Evolutionary conservation across 2,888 invertebrate genomes (phyloP), one percentile per base, ranked within the genome.

Genomic region (Nemotelus pantherinus): DNA sequence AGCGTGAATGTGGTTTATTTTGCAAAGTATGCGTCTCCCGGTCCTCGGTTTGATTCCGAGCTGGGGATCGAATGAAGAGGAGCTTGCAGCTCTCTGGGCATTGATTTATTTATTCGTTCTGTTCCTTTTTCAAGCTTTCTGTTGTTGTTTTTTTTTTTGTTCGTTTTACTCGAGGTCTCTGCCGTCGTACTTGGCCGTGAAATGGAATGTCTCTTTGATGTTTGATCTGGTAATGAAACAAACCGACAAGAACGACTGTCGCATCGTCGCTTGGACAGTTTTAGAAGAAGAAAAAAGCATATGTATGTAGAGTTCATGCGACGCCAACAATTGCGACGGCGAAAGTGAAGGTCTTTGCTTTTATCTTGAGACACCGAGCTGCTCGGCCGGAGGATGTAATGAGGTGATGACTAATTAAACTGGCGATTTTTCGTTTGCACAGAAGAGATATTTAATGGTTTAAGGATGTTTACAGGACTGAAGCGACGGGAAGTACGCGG

Each of bases 381-480:
- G 70, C 55, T 70, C 70, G 70, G 41, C 44, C 55, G 53, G 70
- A 6, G 70, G 53, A 70, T 60, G 74, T 74, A 74, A 74, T 74
- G 74, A 74, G 74, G 63, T 74, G 74, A 74, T 74, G 74, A 74
- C 74, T 74, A 74, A 74, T 74, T 74, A 74, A 74, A 72, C 72
- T 48, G 63, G 53, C 70, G 53, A 70, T 70, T 25, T 63, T 63
- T 25, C 25, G 25, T 25, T 25, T 25, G 25, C 25, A 25, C 25
- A 25, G 25, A 25, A 25, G 25, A 25, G 25, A 25, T 25, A 25
- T 25, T 25, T 25, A 25, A 25, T 25, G 25, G 25, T 25, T 25
- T 25, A 25, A 25, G 25, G 25, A 25, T 25, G 25, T 25, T 25
- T 25, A 25, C 25, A 25, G 25, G 25, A 25, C 25, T 25, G 25